Conservation (phyloP, 2,888 invertebrate genomes). For the Apotomis capreana region DNA sequence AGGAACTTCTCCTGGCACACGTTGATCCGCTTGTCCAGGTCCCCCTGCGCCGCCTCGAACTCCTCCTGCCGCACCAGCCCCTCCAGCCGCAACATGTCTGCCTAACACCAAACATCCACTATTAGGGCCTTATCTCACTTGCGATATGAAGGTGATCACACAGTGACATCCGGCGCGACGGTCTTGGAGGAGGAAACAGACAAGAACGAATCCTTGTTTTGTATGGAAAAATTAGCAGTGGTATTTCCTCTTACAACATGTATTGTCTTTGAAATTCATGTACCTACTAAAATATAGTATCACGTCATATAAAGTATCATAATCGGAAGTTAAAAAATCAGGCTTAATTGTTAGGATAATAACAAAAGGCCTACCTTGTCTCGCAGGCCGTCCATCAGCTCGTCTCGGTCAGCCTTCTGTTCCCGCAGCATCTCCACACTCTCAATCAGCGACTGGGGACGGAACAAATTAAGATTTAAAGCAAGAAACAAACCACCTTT, state of each 20-base stretch:
- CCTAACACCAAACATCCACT: constrained; percentile 51
- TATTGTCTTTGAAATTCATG: too few relatives aligned
- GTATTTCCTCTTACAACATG: too few relatives aligned
- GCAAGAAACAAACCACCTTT: too few relatives aligned
- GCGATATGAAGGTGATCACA: too few relatives aligned
- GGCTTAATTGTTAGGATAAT: background rate
- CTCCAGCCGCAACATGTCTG: constrained; percentile 59
- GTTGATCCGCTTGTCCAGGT: constrained; percentile 58
- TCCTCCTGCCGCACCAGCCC: constrained; percentile 61
- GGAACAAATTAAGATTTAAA: background rate
- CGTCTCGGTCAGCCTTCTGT: constrained; percentile 72
- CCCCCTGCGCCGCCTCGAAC: constrained; percentile 53
- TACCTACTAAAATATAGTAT: too few relatives aligned
- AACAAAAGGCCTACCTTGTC: constrained; percentile 61
- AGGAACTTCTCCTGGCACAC: constrained; percentile 67
- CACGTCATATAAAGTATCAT: too few relatives aligned
- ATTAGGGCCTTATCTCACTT: too few relatives aligned
- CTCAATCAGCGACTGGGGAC: constrained; percentile 58
- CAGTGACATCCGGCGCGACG: too few relatives aligned
- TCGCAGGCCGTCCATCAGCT: constrained; percentile 67
- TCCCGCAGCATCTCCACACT: constrained; percentile 70
- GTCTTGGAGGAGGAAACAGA: too few relatives aligned
- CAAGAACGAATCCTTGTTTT: too few relatives aligned
- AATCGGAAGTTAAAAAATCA: too few relatives aligned
- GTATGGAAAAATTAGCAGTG: too few relatives aligned